Evolutionary conservation across 2,113 vertebrate genomes (phyloP).

Genomic region (Salminus brasiliensis): DNA sequence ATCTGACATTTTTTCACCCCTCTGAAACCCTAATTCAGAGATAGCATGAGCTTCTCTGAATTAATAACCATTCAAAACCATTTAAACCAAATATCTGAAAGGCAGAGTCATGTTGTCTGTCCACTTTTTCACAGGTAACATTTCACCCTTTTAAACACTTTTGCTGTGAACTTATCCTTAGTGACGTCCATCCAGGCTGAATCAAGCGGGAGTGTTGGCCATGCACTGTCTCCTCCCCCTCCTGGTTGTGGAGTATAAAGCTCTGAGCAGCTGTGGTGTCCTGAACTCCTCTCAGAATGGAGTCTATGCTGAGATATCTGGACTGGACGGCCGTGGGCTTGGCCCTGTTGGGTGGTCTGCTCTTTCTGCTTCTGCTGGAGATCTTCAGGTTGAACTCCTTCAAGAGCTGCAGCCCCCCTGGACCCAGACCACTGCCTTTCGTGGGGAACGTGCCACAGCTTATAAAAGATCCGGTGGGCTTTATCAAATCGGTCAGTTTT

Average conservation of each 20-base stretch:
- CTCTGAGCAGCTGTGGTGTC: neutral
- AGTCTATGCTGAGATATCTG: constrained; percentile 12
- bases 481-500: neutral
- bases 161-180: no score
- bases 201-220: no score
- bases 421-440: constrained; percentile 47
- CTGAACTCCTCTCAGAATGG: constrained; percentile 36
- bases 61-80: no score
- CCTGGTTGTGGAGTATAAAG: neutral
- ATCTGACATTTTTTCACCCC: no score
- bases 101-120: no score
- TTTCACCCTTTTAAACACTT: no score
- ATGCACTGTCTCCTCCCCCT: neutral
- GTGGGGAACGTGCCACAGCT: constrained; percentile 36
- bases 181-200: no score
- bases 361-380: constrained; percentile 42
- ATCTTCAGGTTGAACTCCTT: constrained; percentile 36
- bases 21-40: no score
- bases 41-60: no score
- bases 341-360: neutral
- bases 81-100: no score
- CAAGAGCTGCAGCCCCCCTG: constrained; percentile 38
- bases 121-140: no score
- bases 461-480: constrained; percentile 22
- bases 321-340: constrained; percentile 9